These are phyloP conservation scores for Apamea crenata DNA, from an alignment of 2,888 invertebrate species.

Conservation along the genomic window DNA sequence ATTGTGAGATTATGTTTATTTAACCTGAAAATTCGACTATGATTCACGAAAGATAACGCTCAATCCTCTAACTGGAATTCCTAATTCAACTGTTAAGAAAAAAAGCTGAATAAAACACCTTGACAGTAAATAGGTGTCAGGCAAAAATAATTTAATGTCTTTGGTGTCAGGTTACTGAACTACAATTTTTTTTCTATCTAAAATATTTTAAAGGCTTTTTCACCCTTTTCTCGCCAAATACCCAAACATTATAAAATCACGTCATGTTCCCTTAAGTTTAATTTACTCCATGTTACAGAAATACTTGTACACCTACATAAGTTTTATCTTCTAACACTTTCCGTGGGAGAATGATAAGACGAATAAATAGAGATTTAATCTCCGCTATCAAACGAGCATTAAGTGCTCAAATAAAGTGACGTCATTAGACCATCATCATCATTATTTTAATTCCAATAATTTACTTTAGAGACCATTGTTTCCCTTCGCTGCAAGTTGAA, in stretches of 20 bases:
- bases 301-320: background rate
- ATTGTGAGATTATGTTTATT: background rate
- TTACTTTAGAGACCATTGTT: conserved; percentile 49
- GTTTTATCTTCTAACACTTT: conserved; percentile 37
- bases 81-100: background rate
- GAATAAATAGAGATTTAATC: conserved; percentile 46
- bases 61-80: background rate
- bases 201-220: background rate
- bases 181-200: background rate
- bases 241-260: background rate
- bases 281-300: conserved; percentile 11
- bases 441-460: conserved; percentile 59
- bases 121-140: background rate
- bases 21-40: background rate
- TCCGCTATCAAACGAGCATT: conserved; percentile 41
- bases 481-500: conserved; percentile 42
- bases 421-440: conserved; percentile 54
- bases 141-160: too few species aligned
- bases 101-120: background rate
- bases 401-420: conserved; percentile 52
- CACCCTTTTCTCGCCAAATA: background rate
- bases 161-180: conserved; percentile 15
- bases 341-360: conserved; percentile 56
- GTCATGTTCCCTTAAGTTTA: background rate
- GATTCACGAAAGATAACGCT: background rate